phyloP scores from a whole-genome alignment of 2,888 invertebrate genomes.

The Cryptocephalus moraei region DNA sequence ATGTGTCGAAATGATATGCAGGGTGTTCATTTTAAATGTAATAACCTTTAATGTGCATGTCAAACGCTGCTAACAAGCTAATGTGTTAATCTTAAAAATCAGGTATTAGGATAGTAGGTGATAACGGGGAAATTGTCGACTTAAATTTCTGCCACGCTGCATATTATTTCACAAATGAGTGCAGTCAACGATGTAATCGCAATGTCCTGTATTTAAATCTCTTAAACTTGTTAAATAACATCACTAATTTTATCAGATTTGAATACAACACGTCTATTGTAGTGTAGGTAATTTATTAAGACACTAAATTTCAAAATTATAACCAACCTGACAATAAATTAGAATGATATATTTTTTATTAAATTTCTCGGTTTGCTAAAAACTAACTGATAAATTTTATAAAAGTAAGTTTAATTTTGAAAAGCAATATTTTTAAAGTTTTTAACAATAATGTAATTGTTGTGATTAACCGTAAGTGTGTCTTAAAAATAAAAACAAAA shows the following conservation, averaged over 20 bases:
- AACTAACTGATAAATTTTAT: constrained; percentile 3
- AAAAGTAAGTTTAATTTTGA: constrained; percentile 6
- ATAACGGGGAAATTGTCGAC: neutral
- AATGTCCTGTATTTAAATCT: too few species aligned
- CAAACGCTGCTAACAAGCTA: too few species aligned
- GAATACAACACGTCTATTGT: too few species aligned
- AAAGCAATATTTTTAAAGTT: constrained; percentile 14
- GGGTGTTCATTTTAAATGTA: neutral
- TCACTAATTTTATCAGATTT: too few species aligned
- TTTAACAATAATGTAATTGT: constrained; percentile 8
- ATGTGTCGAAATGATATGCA: constrained; percentile 3
- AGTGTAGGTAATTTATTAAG: too few species aligned
- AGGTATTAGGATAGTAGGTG: constrained; percentile 19
- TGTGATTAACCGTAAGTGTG: constrained; percentile 15
- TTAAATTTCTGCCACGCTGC: constrained; percentile 4
- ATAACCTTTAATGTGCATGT: too few species aligned
- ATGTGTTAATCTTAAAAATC: neutral
- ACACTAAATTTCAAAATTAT: too few species aligned
- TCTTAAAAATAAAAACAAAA: constrained; percentile 11
- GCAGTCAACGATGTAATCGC: too few species aligned
- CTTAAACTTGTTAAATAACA: neutral
- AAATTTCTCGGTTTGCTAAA: constrained; percentile 11
- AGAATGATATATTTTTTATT: constrained; percentile 1
- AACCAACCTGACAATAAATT: too few species aligned
- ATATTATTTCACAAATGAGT: constrained; percentile 1